Base-by-base conservation (phyloP, 37 sponge, comb jelly and placozoan species). In the Haliclona indistincta region DNA sequence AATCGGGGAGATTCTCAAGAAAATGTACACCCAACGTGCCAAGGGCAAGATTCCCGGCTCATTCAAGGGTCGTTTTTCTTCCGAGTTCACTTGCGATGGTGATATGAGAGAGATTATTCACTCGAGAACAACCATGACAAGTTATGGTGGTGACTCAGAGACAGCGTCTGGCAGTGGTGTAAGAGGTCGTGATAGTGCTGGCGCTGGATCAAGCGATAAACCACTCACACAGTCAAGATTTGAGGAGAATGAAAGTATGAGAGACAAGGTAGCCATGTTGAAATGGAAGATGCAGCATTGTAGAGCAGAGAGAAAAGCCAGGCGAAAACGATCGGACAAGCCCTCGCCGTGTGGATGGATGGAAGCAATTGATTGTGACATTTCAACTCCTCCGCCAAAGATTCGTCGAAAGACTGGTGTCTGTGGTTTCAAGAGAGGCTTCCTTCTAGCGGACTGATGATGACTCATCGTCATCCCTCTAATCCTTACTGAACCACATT, bases 61-160 rank as follows among this genome's bases (percentile, higher is more conserved):
- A 5, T 85, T 85, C 74, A 85, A 78, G 42, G 86, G 86, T 22
- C 79, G 86, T 0, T 85, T 85, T 38, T 85, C 86, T 23, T 85
- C 86, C 28, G 86, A 85, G 79, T 85, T 85, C 43, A 85, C 86
- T 2, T 85, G 86, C 43, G 78, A 85, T 45, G 72, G 66, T 56
- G 79, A 78, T 67, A 85, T 85, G 86, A 47, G 40, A 19, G 86
- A 85, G 34, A 85, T 85, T 23, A 61, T 85, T 15, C 86, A 85
- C 41, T 77, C 86, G 3, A 77, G 66, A 51, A 85, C 86, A 7
- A 85, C 86, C 29, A 85, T 85, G 86, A 77, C 86, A 26, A 72
- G 79, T 5, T 77, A 78, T 54, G 79, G 79, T 3, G 43, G 37
- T 4, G 69, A 65, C 36, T 47, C 25, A 0, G 73, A 71, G 19